A percentile compares a stretch with the other conserved stretches of the same genome.
phyloP scores from a whole-genome alignment of 2,888 invertebrate species.

The Lamellibrachia columna region DNA sequence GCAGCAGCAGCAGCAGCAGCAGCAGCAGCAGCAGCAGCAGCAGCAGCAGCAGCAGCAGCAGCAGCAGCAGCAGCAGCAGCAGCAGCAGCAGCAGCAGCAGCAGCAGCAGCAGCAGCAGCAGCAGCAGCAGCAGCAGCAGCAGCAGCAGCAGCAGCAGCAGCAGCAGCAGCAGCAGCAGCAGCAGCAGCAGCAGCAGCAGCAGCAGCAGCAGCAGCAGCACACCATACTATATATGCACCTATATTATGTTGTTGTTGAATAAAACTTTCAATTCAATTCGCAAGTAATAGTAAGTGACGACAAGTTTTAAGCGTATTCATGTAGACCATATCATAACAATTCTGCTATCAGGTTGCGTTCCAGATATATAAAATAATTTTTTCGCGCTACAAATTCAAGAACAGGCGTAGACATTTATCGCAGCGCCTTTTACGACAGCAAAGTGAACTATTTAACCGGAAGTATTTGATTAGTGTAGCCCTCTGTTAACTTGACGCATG shows the following conservation, averaged over 20 bases:
- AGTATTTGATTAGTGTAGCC: constrained; percentile 6
- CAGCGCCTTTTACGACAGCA: not conserved
- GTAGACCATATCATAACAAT: too few relatives aligned
- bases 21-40: constrained; percentile 17
- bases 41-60: constrained; percentile 8
- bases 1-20: not conserved
- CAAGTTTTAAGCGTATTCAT: too few relatives aligned
- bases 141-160: constrained; percentile 8
- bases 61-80: not conserved
- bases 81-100: not conserved
- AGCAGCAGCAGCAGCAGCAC: too few relatives aligned
- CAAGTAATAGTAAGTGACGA: too few relatives aligned
- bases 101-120: constrained; percentile 7
- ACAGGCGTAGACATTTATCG: not conserved
- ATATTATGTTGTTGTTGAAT: too few relatives aligned
- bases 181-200: too few relatives aligned
- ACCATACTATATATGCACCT: too few relatives aligned
- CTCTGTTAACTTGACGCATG: constrained; percentile 16
- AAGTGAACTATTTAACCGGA: not conserved
- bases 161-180: not conserved
- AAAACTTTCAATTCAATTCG: not conserved
- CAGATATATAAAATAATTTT: not conserved
- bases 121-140: constrained; percentile 13
- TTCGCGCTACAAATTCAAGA: not conserved
- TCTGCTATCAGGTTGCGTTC: too few relatives aligned